Base-by-base conservation (phyloP, 2,113 vertebrate species). In the Sprattus sprattus region DNA sequence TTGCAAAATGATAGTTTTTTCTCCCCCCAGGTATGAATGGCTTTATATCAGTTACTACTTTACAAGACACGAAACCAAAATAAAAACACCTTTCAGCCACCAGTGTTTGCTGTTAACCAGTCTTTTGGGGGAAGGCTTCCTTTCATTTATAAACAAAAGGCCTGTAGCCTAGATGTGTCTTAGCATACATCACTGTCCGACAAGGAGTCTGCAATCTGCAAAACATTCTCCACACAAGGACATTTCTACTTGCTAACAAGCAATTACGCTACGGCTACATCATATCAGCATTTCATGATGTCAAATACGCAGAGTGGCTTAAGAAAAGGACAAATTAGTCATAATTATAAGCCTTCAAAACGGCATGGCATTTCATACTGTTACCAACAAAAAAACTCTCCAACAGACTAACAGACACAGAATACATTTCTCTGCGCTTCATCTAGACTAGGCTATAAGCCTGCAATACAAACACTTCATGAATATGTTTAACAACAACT, bases 231-330 rank as follows among this genome's bases (percentile, higher is more conserved):
- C 52, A 47, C 83, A 87, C 49, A 45, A 87, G 28, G 81, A 28
- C 75, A 85, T 6, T 81, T 86, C 88, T 86, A 84, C 88, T 88
- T 75, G 86, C 83, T 80, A 85, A 86, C 67, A 81, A 89, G 85
- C 83, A 89, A 85, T 89, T 89, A 80, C 78, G 64, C 64, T 71
- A 28, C 28, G 8, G 25, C 25, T 71, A 71, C n/a, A 78, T 86
- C 44, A 50, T 83, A 85, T 89, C 81, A 82, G 83, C 39, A 57
- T 81, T 89, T 85, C 22, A 85, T 86, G 82, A 85, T 86, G 82
- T 57, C 83, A 88, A 86, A 86, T 83, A 82, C 88, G 87, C 81
- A 90, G 83, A 84, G 86, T 84, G 44, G 44, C 75, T 71, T 85
- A 67, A 50, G 75, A 87, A 82, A 54, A 81, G 80, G 45, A 10